These are phyloP conservation scores for Calycopis cecrops DNA, from an alignment of 1,140 invertebrate species.

Conservation along the genomic window DNA sequence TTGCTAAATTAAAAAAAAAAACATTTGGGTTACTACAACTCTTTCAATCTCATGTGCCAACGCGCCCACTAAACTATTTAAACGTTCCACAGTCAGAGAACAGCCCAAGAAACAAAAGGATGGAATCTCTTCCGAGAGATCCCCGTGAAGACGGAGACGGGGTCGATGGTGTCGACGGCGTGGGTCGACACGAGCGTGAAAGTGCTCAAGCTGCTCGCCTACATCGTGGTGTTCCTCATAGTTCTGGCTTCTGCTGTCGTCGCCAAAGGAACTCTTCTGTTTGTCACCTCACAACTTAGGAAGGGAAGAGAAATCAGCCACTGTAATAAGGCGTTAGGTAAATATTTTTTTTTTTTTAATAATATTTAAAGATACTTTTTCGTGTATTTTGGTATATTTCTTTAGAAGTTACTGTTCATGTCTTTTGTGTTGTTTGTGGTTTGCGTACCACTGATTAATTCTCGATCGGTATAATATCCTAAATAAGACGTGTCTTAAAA, in stretches of 20 bases:
- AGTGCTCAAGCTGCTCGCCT: conserved; percentile 89
- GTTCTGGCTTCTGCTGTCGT: conserved; percentile 88
- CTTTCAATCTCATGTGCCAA: no score
- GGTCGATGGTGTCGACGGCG: conserved; percentile 88
- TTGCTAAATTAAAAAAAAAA: no score
- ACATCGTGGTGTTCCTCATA: conserved; percentile 87
- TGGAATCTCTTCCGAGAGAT: conserved; percentile 96
- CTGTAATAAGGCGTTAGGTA: conserved; percentile 87
- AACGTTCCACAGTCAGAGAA: conserved; percentile 80
- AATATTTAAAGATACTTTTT: background rate
- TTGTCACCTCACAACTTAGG: conserved; percentile 92
- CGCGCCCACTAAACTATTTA: no score
- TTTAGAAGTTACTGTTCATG: no score
- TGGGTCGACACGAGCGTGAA: conserved; percentile 90
- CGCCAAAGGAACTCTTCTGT: conserved; percentile 88
- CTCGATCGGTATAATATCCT: no score
- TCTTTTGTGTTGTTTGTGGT: no score
- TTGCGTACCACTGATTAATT: no score
- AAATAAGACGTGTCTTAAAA: no score
- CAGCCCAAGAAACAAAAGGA: conserved; percentile 91
- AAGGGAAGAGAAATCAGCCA: conserved; percentile 82
- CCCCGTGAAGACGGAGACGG: conserved; percentile 89
- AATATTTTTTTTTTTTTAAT: conserved; percentile 10
- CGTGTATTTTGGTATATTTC: no score
- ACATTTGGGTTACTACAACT: no score